phyloP scores from a whole-genome alignment of 2,888 invertebrate genomes.

The Smittia aterrima region DNA sequence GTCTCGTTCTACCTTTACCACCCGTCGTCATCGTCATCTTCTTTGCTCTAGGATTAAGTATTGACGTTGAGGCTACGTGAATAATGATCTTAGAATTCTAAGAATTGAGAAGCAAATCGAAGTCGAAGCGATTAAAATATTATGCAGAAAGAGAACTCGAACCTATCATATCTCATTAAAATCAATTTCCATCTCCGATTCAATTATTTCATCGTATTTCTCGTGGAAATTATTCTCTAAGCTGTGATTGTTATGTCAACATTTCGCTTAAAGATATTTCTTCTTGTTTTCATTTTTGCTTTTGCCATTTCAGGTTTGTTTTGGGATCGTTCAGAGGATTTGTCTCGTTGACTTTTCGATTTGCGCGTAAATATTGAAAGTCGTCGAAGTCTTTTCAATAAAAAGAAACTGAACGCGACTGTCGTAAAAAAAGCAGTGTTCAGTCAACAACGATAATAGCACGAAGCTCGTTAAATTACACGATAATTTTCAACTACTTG shows the following conservation, averaged over 20 bases:
- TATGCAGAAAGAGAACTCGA: background rate
- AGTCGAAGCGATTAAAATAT: no score
- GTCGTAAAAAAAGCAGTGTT: background rate
- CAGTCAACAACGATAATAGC: background rate
- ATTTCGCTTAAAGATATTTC: background rate
- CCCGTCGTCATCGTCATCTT: background rate
- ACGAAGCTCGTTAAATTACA: constrained; percentile 29
- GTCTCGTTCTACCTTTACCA: background rate
- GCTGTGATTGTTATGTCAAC: constrained; percentile 22
- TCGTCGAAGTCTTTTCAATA: no score
- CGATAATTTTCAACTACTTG: constrained; percentile 31
- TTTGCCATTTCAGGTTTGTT: background rate
- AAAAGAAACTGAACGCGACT: no score
- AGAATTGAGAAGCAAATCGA: no score
- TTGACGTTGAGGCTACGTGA: background rate
- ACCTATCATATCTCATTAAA: constrained; percentile 30
- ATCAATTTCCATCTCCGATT: background rate
- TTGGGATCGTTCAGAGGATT: no score
- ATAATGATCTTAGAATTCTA: background rate
- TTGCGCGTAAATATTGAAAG: no score
- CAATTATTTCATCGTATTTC: background rate
- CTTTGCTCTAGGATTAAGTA: background rate
- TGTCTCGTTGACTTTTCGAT: no score
- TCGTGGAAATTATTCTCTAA: background rate
- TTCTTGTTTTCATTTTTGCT: background rate